Evolutionary conservation across 2,888 invertebrate genomes (phyloP).

Genomic region (Dryadula phaetusa): DNA sequence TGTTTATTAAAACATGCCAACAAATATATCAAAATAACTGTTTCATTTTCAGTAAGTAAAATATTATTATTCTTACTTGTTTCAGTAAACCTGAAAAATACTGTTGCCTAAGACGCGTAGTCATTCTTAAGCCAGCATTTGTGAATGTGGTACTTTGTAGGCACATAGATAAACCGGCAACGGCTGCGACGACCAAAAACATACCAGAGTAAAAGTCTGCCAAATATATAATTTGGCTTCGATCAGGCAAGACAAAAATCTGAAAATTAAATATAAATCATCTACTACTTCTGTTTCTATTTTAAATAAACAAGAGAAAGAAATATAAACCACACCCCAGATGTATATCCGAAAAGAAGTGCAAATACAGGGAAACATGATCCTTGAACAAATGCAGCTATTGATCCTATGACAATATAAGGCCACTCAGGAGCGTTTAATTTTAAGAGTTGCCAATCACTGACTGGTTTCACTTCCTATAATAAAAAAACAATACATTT

Average conservation of each 20-base stretch:
- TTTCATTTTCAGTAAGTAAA: no score
- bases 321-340: slow-evolving; percentile 74
- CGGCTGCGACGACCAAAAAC: slow-evolving; percentile 87
- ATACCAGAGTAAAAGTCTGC: slow-evolving; percentile 86
- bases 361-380: slow-evolving; percentile 87
- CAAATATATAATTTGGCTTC: slow-evolving; percentile 78
- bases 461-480: slow-evolving; percentile 66
- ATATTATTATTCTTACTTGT: slow-evolving; percentile 64
- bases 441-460: slow-evolving; percentile 82
- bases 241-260: slow-evolving; percentile 85
- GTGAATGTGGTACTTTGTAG: slow-evolving; percentile 89
- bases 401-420: slow-evolving; percentile 83
- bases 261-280: slow-evolving; percentile 56
- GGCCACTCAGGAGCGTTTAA: slow-evolving; percentile 87
- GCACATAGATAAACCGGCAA: slow-evolving; percentile 87
- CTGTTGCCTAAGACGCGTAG: slow-evolving; percentile 84
- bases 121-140: slow-evolving; percentile 90
- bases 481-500: slow-evolving; percentile 28
- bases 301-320: neutral
- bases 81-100: slow-evolving; percentile 82
- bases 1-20: no score
- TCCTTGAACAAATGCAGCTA: slow-evolving; percentile 86
- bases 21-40: no score
- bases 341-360: slow-evolving; percentile 87
- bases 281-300: neutral